Conservation (phyloP, 1,140 invertebrate genomes). For the Amyelois transitella region DNA sequence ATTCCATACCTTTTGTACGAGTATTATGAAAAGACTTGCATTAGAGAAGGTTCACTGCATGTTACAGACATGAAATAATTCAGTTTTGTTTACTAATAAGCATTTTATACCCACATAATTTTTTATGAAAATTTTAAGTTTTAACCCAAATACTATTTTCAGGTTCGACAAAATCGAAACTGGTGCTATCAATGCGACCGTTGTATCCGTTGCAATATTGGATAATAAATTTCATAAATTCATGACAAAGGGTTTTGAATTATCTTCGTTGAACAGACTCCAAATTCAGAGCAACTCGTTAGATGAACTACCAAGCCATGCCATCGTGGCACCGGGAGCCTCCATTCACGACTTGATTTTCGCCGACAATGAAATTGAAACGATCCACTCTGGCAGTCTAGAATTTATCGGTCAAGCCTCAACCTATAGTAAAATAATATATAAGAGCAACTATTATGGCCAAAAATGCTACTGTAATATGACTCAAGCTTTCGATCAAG, state of each 20-base stretch:
- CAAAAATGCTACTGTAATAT: slow-evolving; percentile 78
- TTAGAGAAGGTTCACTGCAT: no score
- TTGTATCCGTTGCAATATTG: slow-evolving; percentile 76
- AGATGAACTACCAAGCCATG: slow-evolving; percentile 71
- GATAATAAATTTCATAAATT: slow-evolving; percentile 78
- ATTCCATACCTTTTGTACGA: no score
- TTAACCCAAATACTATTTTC: slow-evolving; percentile 13
- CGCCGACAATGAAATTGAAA: slow-evolving; percentile 77
- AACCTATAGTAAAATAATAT: slow-evolving; percentile 55
- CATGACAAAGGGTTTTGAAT: slow-evolving; percentile 71
- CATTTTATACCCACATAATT: no score
- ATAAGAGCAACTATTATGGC: slow-evolving; percentile 79
- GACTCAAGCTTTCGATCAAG: slow-evolving; percentile 71
- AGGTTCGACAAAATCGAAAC: slow-evolving; percentile 78
- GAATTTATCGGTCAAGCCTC: slow-evolving; percentile 75
- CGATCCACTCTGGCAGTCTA: slow-evolving; percentile 70
- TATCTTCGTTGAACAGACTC: slow-evolving; percentile 79
- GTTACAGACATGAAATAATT: no score
- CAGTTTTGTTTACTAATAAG: no score
- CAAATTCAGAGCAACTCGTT: slow-evolving; percentile 79
- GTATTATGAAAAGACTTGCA: no score
- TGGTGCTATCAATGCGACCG: slow-evolving; percentile 78
- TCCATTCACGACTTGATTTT: slow-evolving; percentile 76
- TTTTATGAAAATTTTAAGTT: neutral
- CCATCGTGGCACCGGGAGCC: slow-evolving; percentile 66